phyloP scores from a whole-genome alignment of 2,888 invertebrate species.

The Drosophila testacea region DNA sequence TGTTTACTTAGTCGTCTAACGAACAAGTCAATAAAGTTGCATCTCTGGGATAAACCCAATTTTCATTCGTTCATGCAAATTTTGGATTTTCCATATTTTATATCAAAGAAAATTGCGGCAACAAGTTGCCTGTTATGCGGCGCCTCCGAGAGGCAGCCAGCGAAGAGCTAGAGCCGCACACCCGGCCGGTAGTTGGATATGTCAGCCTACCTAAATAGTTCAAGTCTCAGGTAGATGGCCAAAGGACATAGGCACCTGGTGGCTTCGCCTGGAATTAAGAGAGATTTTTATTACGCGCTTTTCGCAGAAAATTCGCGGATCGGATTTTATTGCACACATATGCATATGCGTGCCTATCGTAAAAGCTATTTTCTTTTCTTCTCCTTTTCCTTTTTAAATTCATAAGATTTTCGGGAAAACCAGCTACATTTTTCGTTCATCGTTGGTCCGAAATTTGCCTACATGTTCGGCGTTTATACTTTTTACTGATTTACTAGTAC shows the following conservation, averaged over 20 bases:
- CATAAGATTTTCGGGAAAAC: constrained; percentile 80
- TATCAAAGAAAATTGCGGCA: constrained; percentile 68
- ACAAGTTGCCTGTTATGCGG: constrained; percentile 59
- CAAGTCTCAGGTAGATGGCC: constrained; percentile 35
- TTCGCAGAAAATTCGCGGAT: constrained; percentile 72
- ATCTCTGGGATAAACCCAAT: constrained; percentile 62
- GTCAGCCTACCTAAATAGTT: constrained; percentile 70
- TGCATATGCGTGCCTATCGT: constrained; percentile 49
- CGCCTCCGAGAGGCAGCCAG: constrained; percentile 26
- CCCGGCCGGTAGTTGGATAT: constrained; percentile 14
- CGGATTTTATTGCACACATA: constrained; percentile 57
- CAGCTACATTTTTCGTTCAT: constrained; percentile 67
- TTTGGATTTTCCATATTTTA: constrained; percentile 74
- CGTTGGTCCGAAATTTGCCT: constrained; percentile 5
- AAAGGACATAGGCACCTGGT: constrained; percentile 49
- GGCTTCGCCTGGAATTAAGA: constrained; percentile 48
- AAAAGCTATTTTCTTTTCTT: constrained; percentile 32
- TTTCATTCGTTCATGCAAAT: constrained; percentile 67
- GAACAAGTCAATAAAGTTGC: constrained; percentile 56
- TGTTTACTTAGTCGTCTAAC: constrained; percentile 2
- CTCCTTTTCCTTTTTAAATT: constrained; percentile 62
- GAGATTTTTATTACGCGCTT: constrained; percentile 51
- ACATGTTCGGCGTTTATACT: neutral
- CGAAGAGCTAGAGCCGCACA: constrained; percentile 15
- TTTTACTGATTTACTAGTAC: neutral